A percentile compares a stretch with the other conserved stretches of the same genome.
These are phyloP conservation scores for Pygoscelis adeliae DNA, from an alignment of 2,113 vertebrate genomes.

Conservation along the genomic window DNA sequence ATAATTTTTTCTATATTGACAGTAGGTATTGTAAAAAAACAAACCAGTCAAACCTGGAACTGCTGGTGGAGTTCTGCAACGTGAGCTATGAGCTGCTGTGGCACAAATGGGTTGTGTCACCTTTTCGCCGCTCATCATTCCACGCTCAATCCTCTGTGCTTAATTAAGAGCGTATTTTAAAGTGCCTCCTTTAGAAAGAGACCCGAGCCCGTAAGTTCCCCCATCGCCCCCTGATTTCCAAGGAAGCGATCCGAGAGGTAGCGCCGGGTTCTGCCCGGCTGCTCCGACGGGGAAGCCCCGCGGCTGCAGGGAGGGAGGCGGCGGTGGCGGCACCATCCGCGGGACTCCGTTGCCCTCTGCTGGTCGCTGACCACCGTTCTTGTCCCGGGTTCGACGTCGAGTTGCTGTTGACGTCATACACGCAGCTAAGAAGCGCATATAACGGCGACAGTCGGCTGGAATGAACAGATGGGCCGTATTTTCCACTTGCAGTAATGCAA, in stretches of 20 bases:
- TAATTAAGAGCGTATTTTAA: not conserved
- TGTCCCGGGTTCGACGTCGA: not conserved
- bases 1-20: not conserved
- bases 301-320: not conserved
- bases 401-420: rapidly evolving
- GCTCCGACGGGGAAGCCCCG: no score
- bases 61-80: not conserved
- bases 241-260: not conserved
- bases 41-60: not conserved
- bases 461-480: rapidly evolving
- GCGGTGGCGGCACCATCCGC: not conserved
- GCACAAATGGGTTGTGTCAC: not conserved
- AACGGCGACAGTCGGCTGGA: rapidly evolving
- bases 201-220: not conserved
- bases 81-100: not conserved
- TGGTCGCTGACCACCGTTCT: not conserved
- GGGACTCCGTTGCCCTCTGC: conserved; percentile 40
- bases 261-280: not conserved
- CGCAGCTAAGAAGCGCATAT: rapidly evolving
- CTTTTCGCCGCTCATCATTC: not conserved
- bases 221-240: not conserved
- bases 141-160: not conserved
- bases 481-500: rapidly evolving
- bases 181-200: not conserved
- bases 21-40: no score